Evolutionary conservation across 1,140 invertebrate species (phyloP), one percentile per base, ranked within the genome.

Genomic region (Aricia agestis): DNA sequence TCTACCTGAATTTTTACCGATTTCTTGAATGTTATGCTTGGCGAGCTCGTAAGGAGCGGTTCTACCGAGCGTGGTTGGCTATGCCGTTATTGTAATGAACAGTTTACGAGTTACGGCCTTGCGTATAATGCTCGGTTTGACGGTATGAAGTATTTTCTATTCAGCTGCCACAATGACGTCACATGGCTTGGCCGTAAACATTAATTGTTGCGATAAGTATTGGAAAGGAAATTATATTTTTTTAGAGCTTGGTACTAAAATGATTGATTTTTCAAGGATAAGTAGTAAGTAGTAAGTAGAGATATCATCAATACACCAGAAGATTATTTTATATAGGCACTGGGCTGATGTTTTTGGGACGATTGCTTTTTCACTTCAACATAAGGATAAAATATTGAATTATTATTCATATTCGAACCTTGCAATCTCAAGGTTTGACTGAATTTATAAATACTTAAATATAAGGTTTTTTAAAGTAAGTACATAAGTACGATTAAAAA

Each of bases 51-150:
- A 63, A 63, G 59, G 17, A 63, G 59, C 19, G 59, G 59, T 63
- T 25, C 59, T 25, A 63, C 17, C 18, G 6, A 63, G 0, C 9
- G 59, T 63, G 59, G 59, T 63, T 63, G 2, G 6, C 36, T 63
- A n/a, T n/a, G 59, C 19, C 17, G 31, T 45, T 63, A 66, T 67
- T 68, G 69, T 69, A 65, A 70, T 67, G 68, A 72, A 42, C 65
- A 75, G n/a, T n/a, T n/a, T n/a, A n/a, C n/a, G n/a, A n/a, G n/a
- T n/a, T 73, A 58, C 69, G 71, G 72, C 74, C 77, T 78, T 78
- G 79, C 67, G 61, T 67, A 74, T 74, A 77, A 76, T 77, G 68
- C 74, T 57, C 72, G 68, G 68, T 75, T 73, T 72, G 69, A 69
- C 70, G 72, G 69, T 72, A 72, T 73, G 63, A 32, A 58, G 68